Evolutionary conservation across 2,797 vertebrate genomes (phyloP), one percentile per base, ranked within the genome.

Genomic region (Brotula barbata): DNA sequence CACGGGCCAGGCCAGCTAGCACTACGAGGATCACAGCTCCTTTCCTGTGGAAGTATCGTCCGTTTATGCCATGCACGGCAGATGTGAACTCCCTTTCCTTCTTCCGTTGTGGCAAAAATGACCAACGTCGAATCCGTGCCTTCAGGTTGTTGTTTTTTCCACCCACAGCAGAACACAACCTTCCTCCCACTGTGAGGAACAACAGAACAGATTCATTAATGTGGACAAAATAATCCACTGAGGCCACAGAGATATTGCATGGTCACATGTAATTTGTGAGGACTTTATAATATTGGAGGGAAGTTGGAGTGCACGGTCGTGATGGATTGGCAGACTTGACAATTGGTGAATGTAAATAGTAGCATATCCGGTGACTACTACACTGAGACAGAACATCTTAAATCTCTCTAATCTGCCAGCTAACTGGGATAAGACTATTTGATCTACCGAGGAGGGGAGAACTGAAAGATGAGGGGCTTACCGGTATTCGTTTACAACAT

Each of bases 391-490:
- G 77, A 79, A 89, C 80, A 84, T 85, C 78, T 84, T 84, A 85
- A 90, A 79, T 84, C 78, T 66, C 78, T 81, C 59, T 89, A 88
- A 90, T 86, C 87, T 87, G 75, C 47, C 69, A 63, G 82, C 84
- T 86, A 84, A 84, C 81, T 73, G 68, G 73, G 86, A 87, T 88
- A 78, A 76, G 82, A 81, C 75, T 80, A 81, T 80, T 77, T 86
- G 76, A 87, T 81, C 81, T 75, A 77, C 70, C 60, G 49, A 72
- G 64, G 31, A 69, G 46, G 67, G 47, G 40, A 43, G 11, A 66
- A 51, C 63, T 49, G 23, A 71, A 73, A 73, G 46, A 68, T 49
- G 43, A 66, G 49, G 55, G 22, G 44, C 56, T 71, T 72, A 59
- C 33, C 28, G 41, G 51, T 62, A 49, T 51, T 41, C 33, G 43